These are phyloP conservation scores for Aplysia californica DNA, from an alignment of 1,140 invertebrate species.

Conservation along the genomic window DNA sequence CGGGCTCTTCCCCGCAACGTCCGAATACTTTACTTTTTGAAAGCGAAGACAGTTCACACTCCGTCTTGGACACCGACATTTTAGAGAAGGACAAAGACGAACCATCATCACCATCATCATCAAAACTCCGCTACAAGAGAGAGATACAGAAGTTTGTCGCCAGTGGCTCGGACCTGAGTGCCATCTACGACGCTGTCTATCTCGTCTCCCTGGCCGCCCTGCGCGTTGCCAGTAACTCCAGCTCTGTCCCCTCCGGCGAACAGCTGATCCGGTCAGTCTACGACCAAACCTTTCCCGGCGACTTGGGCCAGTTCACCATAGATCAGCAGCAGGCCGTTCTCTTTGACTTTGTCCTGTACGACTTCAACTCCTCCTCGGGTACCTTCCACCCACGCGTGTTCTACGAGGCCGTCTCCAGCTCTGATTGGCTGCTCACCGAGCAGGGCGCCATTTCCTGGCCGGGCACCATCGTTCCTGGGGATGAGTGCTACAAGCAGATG, in stretches of 20 bases:
- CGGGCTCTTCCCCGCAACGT: neutral
- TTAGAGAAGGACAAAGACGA: neutral
- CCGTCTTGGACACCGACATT: too few relatives aligned
- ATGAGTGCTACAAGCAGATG: conserved; percentile 12
- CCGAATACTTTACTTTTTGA: neutral
- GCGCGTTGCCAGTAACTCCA: neutral
- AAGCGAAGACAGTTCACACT: neutral
- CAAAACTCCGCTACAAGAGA: neutral
- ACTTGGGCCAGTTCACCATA: neutral
- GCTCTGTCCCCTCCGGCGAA: neutral
- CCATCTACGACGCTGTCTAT: conserved; percentile 11
- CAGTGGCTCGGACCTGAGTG: neutral
- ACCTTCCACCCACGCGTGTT: neutral
- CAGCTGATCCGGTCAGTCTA: neutral
- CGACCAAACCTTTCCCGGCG: neutral
- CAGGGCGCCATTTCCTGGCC: neutral
- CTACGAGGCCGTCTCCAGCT: neutral
- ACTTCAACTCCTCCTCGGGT: neutral
- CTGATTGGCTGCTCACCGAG: neutral
- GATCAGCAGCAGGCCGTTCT: neutral
- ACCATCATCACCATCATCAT: neutral
- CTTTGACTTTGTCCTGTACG: conserved; percentile 13
- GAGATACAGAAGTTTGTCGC: neutral
- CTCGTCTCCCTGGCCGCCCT: neutral
- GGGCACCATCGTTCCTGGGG: neutral